These are phyloP conservation scores for Siniperca scherzeri DNA, from an alignment of 2,797 vertebrate species.

Conservation along the genomic window DNA sequence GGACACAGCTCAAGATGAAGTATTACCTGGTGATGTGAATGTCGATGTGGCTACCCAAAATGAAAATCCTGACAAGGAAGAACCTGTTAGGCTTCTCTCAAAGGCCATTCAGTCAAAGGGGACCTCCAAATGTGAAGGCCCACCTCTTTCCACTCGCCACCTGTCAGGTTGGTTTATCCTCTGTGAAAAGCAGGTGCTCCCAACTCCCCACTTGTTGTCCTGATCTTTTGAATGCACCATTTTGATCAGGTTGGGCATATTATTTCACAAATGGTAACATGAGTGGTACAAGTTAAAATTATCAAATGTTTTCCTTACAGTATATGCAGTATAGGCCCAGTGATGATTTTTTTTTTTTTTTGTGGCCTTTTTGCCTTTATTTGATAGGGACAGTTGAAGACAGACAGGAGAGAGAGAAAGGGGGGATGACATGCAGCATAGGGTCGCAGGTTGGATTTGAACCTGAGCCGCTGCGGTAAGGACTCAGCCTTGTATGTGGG, in stretches of 20 bases:
- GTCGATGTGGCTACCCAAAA: slow-evolving; percentile 46
- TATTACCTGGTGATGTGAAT: slow-evolving; percentile 23
- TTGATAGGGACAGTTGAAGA: too few species aligned
- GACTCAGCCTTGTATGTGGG: too few species aligned
- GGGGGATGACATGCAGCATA: too few species aligned
- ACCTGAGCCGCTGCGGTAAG: too few species aligned
- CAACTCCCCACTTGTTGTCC: not conserved
- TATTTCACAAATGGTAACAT: not conserved
- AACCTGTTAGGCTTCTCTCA: slow-evolving; percentile 60
- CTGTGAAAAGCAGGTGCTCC: slow-evolving; percentile 13
- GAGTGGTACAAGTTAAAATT: not conserved
- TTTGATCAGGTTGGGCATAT: not conserved
- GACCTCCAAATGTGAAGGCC: slow-evolving; percentile 65
- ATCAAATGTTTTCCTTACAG: not conserved
- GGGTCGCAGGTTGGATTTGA: too few species aligned
- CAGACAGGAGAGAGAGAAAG: too few species aligned
- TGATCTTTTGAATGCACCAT: not conserved
- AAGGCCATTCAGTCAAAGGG: slow-evolving; percentile 78
- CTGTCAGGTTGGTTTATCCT: slow-evolving; percentile 84
- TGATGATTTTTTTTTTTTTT: not conserved
- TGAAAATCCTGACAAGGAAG: slow-evolving; percentile 65
- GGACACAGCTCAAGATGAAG: slow-evolving; percentile 27
- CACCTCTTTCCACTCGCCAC: slow-evolving; percentile 72
- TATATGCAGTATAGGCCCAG: not conserved
- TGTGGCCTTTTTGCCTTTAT: too few species aligned